Evolutionary conservation across 2,113 vertebrate genomes (phyloP).

Genomic region (Puntigrus tetrazona): DNA sequence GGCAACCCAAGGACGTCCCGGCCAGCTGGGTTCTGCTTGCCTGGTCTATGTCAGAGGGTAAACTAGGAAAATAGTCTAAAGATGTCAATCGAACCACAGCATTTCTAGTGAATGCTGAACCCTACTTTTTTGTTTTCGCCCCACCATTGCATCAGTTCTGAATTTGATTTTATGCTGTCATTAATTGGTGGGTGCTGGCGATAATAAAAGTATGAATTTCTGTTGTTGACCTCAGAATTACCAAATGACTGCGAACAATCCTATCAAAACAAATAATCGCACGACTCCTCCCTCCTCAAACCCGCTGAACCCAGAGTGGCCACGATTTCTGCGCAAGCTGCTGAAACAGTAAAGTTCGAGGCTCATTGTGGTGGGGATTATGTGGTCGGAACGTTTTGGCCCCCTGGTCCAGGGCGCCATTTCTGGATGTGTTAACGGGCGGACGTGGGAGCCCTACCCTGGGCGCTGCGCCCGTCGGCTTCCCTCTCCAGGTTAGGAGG

Average conservation of each 20-base stretch:
- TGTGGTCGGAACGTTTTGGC: constrained; percentile 47
- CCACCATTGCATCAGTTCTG: constrained; percentile 38
- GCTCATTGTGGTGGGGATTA: constrained; percentile 42
- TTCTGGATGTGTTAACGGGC: constrained; percentile 54
- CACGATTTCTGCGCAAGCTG: constrained; percentile 6
- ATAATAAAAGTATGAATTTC: constrained; percentile 3
- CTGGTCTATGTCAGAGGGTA: constrained; percentile 36
- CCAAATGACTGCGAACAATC: constrained; percentile 14
- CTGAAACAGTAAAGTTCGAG: constrained; percentile 39
- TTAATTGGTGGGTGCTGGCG: constrained; percentile 21
- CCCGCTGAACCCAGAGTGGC: constrained; percentile 22
- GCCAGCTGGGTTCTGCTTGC: constrained; percentile 43
- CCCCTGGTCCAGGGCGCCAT: constrained; percentile 24
- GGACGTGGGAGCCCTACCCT: constrained; percentile 44
- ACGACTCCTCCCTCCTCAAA: constrained; percentile 16
- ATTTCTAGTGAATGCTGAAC: constrained; percentile 28
- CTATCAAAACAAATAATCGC: constrained; percentile 37
- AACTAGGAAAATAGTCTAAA: constrained; percentile 40
- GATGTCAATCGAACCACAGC: constrained; percentile 38
- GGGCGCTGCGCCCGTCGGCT: constrained; percentile 37
- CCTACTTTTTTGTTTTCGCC: constrained; percentile 14
- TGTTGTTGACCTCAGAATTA: constrained; percentile 29
- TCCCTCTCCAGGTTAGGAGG: constrained; percentile 43
- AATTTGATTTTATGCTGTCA: constrained; percentile 23
- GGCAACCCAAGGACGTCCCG: constrained; percentile 26